phyloP scores from a whole-genome alignment of 2,797 vertebrate genomes.

The Xerus rutilus region DNA sequence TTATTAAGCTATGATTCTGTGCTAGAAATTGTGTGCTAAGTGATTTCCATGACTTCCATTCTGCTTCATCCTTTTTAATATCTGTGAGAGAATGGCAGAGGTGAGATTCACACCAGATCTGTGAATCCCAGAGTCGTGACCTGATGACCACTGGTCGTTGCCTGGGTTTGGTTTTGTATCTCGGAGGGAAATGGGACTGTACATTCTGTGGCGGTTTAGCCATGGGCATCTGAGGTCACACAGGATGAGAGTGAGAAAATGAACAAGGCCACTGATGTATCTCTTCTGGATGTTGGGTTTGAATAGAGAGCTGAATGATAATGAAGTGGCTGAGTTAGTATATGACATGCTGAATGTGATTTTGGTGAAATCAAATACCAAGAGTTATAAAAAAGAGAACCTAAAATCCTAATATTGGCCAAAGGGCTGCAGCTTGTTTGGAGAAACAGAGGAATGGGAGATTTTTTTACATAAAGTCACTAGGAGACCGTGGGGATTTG shows the following conservation, averaged over 20 bases:
- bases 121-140: background rate
- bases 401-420: background rate
- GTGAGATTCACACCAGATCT: background rate
- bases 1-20: background rate
- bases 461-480: slow-evolving; percentile 32
- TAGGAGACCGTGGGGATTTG: slow-evolving; percentile 69
- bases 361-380: slow-evolving; percentile 12
- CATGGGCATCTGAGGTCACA: background rate
- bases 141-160: background rate
- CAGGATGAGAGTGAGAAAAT: background rate
- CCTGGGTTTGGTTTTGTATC: background rate
- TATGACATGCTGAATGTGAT: background rate
- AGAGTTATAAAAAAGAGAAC: background rate
- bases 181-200: background rate
- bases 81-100: slow-evolving; percentile 1
- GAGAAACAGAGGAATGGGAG: background rate
- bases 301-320: slow-evolving; percentile 31
- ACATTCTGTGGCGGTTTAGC: background rate
- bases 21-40: background rate
- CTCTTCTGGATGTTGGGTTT: slow-evolving; percentile 8
- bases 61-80: background rate
- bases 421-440: background rate
- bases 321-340: background rate
- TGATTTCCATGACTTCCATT: slow-evolving; percentile 23
- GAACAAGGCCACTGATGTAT: background rate